Conservation (phyloP, 2,797 vertebrate species). For the Nyctibius grandis region DNA sequence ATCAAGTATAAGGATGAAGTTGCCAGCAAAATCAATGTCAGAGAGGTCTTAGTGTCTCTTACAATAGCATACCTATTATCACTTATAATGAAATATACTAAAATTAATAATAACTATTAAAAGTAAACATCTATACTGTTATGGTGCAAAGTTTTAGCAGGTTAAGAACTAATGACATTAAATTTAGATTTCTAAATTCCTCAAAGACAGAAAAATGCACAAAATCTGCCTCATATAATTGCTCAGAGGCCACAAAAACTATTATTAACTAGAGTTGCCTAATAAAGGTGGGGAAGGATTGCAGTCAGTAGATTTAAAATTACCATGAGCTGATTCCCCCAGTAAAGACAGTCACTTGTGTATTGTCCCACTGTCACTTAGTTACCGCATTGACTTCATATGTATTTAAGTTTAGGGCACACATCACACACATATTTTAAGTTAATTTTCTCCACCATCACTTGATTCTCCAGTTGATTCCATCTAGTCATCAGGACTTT, state of each 20-base stretch:
- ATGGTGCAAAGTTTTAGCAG: background rate
- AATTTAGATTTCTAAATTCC: background rate
- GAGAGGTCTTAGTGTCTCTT: constrained; percentile 55
- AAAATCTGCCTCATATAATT: background rate
- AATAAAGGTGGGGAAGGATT: background rate
- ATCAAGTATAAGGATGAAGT: constrained; percentile 64
- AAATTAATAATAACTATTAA: constrained; percentile 28
- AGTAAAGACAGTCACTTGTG: background rate
- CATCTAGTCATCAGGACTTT: background rate
- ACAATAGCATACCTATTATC: background rate
- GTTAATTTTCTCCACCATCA: background rate
- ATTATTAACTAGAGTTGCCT: background rate
- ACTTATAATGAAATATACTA: constrained; percentile 36
- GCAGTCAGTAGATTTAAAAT: background rate
- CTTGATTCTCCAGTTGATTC: background rate
- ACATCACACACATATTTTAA: background rate
- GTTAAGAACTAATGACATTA: background rate
- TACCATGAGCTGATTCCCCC: background rate
- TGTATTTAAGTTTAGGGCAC: background rate
- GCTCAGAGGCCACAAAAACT: background rate
- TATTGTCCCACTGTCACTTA: background rate
- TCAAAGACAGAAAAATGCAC: background rate
- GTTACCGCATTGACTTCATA: background rate
- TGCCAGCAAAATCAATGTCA: constrained; percentile 66
- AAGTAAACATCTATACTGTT: constrained; percentile 1